phyloP scores from a whole-genome alignment of 2,113 vertebrate species.

The Ictalurus furcatus region DNA sequence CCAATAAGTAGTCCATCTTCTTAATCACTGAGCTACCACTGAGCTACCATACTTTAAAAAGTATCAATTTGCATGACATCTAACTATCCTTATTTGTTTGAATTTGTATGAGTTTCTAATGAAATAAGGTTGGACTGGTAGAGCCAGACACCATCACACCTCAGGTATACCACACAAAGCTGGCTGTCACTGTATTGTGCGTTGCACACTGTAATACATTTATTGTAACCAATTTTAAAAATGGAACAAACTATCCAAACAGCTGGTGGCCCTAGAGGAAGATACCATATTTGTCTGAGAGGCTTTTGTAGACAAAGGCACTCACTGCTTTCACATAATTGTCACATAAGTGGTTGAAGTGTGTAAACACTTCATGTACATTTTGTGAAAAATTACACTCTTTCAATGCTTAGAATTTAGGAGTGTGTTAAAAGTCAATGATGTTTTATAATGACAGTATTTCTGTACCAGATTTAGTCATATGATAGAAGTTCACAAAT shows the following conservation, averaged over 20 bases:
- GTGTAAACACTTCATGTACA: constrained; percentile 25
- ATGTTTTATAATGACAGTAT: constrained; percentile 4
- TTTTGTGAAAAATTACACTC: constrained; percentile 20
- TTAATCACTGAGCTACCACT: no score
- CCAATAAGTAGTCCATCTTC: no score
- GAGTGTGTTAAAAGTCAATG: constrained; percentile 2
- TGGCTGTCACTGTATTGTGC: neutral
- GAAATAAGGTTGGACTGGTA: neutral
- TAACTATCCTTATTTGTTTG: neutral
- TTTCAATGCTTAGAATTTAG: constrained; percentile 5
- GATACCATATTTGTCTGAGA: constrained; percentile 38
- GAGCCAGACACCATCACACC: neutral
- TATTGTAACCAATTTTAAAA: neutral
- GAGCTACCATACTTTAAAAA: no score
- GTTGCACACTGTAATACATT: neutral
- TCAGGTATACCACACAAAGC: neutral
- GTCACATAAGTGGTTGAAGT: constrained; percentile 25
- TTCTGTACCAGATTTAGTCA: neutral
- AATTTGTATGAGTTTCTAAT: neutral
- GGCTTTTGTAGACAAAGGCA: constrained; percentile 9
- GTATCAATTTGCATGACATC: neutral
- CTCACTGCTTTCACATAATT: constrained; percentile 23
- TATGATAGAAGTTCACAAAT: neutral
- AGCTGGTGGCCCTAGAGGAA: constrained; percentile 63
- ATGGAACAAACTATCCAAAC: neutral